These are phyloP conservation scores for Macaca nemestrina DNA, from an alignment of 2,113 vertebrate genomes.

Conservation along the genomic window DNA sequence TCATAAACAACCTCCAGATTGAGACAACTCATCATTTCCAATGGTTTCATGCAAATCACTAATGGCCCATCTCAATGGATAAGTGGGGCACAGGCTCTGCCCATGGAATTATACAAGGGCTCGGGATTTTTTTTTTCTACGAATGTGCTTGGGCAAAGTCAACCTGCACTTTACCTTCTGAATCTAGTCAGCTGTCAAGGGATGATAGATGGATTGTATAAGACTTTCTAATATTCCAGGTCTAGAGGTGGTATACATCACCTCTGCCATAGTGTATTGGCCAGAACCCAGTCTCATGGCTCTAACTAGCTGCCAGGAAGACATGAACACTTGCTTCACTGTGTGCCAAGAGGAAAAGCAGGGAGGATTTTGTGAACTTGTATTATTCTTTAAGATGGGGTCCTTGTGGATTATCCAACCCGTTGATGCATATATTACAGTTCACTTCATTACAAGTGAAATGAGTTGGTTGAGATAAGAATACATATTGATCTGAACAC, in stretches of 20 bases:
- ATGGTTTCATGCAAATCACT: neutral
- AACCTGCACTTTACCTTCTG: neutral
- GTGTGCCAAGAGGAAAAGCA: neutral
- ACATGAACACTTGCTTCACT: neutral
- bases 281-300: neutral
- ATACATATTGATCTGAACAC: neutral
- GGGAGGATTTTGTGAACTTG: neutral
- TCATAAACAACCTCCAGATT: neutral
- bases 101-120: neutral
- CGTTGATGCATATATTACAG: no score
- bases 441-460: neutral
- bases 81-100: neutral
- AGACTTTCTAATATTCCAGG: neutral
- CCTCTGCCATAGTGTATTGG: neutral
- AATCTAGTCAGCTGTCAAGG: neutral
- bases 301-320: neutral
- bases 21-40: neutral
- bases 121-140: neutral
- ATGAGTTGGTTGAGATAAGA: neutral
- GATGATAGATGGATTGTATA: neutral
- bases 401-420: neutral
- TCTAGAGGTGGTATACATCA: neutral
- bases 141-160: neutral
- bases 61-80: neutral
- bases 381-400: neutral